phyloP scores from a whole-genome alignment of 2,113 vertebrate genomes.

The Cacatua alba region DNA sequence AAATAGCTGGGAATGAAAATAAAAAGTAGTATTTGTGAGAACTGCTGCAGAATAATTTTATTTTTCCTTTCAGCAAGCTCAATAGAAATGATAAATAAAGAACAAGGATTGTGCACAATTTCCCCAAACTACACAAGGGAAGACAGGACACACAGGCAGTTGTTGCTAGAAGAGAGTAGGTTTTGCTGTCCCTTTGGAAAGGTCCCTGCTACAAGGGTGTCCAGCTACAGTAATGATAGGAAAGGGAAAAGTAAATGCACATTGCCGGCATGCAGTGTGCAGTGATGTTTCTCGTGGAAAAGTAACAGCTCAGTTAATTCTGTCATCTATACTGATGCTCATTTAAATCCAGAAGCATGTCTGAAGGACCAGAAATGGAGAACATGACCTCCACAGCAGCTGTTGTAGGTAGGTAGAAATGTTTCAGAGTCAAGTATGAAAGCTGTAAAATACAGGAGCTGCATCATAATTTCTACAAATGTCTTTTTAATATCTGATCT shows the following conservation, averaged over 20 bases:
- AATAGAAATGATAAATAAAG: background rate
- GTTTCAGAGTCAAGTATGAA: background rate
- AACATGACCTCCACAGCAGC: background rate
- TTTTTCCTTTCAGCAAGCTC: background rate
- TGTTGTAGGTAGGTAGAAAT: background rate
- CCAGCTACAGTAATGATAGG: background rate
- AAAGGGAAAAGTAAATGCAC: background rate
- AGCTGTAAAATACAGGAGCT: background rate
- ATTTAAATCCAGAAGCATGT: background rate
- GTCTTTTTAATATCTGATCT: background rate
- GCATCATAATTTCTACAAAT: background rate
- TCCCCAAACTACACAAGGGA: background rate
- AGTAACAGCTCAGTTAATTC: background rate
- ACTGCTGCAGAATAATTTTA: background rate
- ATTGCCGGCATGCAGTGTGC: rapidly evolving
- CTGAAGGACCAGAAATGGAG: background rate
- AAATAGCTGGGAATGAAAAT: background rate
- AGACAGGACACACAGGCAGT: background rate
- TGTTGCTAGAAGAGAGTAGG: background rate
- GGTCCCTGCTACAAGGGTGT: background rate
- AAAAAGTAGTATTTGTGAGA: background rate
- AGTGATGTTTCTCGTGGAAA: background rate
- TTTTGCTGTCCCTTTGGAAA: background rate
- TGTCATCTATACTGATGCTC: background rate
- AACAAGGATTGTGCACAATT: background rate